Evolutionary conservation across 2,888 invertebrate species (phyloP).

Genomic region (Dermolepida albohirtum): DNA sequence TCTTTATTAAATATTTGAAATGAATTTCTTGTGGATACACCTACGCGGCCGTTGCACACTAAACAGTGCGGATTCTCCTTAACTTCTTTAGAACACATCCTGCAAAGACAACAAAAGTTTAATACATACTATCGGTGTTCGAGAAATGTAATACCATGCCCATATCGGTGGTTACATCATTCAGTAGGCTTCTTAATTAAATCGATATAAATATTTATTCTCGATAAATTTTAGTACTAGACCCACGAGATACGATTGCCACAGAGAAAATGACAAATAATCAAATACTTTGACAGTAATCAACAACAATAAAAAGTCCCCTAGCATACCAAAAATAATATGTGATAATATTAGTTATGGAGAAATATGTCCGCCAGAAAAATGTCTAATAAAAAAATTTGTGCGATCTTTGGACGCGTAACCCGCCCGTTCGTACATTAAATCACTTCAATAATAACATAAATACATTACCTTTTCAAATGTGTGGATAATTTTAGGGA

Average conservation of each 20-base stretch:
- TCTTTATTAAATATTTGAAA: conserved; percentile 68
- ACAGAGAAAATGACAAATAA: conserved; percentile 33
- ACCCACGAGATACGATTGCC: conserved; percentile 8
- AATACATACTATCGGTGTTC: background rate
- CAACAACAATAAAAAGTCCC: conserved; percentile 55
- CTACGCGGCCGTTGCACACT: conserved; percentile 72
- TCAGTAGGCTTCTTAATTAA: conserved; percentile 1
- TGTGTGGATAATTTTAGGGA: conserved; percentile 62
- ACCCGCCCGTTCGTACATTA: background rate
- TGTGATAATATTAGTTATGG: conserved; percentile 37
- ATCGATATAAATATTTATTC: conserved; percentile 13
- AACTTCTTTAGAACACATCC: conserved; percentile 55
- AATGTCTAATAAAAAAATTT: conserved; percentile 37
- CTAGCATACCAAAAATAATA: conserved; percentile 52
- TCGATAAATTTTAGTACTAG: background rate
- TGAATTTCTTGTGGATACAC: conserved; percentile 68
- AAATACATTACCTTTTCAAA: conserved; percentile 60
- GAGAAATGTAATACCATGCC: conserved; percentile 26
- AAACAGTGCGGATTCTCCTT: conserved; percentile 67
- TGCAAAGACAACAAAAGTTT: conserved; percentile 49
- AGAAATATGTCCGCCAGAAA: conserved; percentile 50
- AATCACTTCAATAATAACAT: conserved; percentile 31
- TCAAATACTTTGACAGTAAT: conserved; percentile 42
- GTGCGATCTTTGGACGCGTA: background rate
- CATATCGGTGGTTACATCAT: conserved; percentile 35